Conservation (phyloP, 2,113 vertebrate species). For the Podarcis raffonei region DNA sequence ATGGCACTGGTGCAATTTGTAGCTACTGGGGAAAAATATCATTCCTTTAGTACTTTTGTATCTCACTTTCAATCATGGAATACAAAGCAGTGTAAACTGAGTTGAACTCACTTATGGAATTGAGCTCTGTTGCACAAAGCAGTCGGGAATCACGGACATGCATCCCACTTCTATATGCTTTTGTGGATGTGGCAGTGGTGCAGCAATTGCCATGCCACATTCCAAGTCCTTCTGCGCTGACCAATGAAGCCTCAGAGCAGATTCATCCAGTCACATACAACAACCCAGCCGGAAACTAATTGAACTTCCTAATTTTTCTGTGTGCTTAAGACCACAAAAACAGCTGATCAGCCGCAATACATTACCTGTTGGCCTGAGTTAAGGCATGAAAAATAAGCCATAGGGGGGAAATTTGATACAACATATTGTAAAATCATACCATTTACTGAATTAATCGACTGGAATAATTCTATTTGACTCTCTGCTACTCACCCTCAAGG, state of each 20-base stretch:
- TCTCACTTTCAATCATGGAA: too few relatives aligned
- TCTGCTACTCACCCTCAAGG: background rate
- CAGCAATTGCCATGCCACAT: background rate
- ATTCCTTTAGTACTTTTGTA: too few relatives aligned
- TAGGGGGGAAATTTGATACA: background rate
- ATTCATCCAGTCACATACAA: background rate
- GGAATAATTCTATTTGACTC: background rate
- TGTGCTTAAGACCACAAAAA: background rate
- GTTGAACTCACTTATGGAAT: background rate
- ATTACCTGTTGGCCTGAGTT: background rate
- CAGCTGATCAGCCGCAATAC: background rate
- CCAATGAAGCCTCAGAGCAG: background rate
- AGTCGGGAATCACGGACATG: background rate
- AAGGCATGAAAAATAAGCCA: background rate
- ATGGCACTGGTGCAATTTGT: background rate
- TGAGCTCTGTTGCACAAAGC: background rate
- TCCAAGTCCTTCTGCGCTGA: background rate
- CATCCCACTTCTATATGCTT: background rate
- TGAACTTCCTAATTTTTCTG: background rate
- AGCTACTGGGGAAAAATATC: too few relatives aligned
- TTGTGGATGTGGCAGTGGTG: too few relatives aligned
- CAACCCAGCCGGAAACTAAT: background rate
- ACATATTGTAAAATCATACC: background rate
- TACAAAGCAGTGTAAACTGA: too few relatives aligned
- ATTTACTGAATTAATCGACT: background rate